Evolutionary conservation across 1,140 invertebrate genomes (phyloP), one percentile per base, ranked within the genome.

Genomic region (Drosophila nebulosa): DNA sequence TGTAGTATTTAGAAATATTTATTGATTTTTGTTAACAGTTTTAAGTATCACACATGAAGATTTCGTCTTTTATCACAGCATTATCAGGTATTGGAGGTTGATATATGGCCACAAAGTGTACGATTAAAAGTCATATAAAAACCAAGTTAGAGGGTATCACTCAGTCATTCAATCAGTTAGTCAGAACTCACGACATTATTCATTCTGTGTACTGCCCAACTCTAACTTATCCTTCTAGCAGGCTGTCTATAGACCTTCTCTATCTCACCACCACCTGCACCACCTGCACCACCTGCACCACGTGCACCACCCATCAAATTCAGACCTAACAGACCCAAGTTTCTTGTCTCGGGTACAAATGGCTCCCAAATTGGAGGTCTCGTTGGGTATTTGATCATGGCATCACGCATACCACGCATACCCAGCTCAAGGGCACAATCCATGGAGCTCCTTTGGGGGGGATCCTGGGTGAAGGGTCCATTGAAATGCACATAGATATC

Each of bases 401-500:
- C 66, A 57, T 85, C 74, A 0, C 81, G 66, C 81, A 85, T 80
- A 27, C 64, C 81, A 0, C 81, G 77, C 81, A 85, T 85, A 1
- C 81, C 81, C 55, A 86, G 30, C 59, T 86, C 81, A 7, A 85
- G 32, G 35, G 77, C 80, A 27, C 77, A 69, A 16, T 70, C 63
- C 35, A 71, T 71, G 2, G 73, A 69, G 35, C 32, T 86, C 7
- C 81, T 67, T 0, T 53, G 58, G 0, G 81, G 64, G 5, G 83
- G 67, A 5, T 81, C 64, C 27, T 52, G 64, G 16, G 81, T 86
- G 3, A 86, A 78, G 5, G 81, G 81, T 3, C 81, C 83, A 57
- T 86, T 86, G 42, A 86, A 88, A 16, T 86, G 74, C 4, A 86
- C 83, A 51, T 86, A 88, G 46, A 86, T 86, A 21, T 86, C 81